These are phyloP conservation scores for Trypoxylon attenuatum DNA, from an alignment of 2,888 invertebrate species.

Conservation along the genomic window DNA sequence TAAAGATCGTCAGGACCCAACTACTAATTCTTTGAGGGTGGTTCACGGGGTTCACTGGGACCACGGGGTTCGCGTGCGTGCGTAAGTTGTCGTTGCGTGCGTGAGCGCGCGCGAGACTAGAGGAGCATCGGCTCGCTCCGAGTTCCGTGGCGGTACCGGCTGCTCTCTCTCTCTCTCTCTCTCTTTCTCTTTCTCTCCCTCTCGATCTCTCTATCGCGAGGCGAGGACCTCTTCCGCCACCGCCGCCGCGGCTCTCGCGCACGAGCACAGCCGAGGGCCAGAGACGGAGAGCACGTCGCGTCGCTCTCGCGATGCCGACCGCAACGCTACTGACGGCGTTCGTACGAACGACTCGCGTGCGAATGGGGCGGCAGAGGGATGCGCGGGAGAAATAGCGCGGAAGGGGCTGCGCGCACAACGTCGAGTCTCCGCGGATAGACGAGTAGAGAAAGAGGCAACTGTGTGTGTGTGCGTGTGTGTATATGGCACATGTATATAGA, in stretches of 20 bases:
- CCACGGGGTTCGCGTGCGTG: too few relatives aligned
- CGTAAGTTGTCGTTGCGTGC: too few relatives aligned
- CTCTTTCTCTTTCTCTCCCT: not conserved
- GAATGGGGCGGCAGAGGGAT: slow-evolving; percentile 33
- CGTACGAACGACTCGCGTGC: slow-evolving; percentile 34
- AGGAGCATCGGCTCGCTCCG: too few relatives aligned
- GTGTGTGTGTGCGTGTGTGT: slow-evolving; percentile 8
- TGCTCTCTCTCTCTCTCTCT: not conserved
- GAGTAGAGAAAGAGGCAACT: slow-evolving; percentile 20
- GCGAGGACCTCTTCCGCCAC: not conserved
- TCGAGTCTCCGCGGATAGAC: slow-evolving; percentile 1
- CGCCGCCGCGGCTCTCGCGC: slow-evolving; percentile 6
- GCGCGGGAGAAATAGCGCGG: slow-evolving; percentile 11
- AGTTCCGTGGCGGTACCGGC: too few relatives aligned
- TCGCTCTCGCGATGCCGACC: slow-evolving; percentile 45
- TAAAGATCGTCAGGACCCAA: too few relatives aligned
- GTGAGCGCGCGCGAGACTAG: too few relatives aligned
- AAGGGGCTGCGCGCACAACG: not conserved
- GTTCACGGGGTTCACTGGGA: too few relatives aligned
- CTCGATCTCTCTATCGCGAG: not conserved
- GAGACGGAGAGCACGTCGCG: slow-evolving; percentile 50
- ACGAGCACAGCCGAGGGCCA: slow-evolving; percentile 12
- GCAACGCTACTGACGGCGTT: slow-evolving; percentile 49
- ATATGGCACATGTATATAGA: too few relatives aligned
- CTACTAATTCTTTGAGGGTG: too few relatives aligned